Base-by-base conservation (phyloP, 2,113 vertebrate species). In the Cisticola juncidis region DNA sequence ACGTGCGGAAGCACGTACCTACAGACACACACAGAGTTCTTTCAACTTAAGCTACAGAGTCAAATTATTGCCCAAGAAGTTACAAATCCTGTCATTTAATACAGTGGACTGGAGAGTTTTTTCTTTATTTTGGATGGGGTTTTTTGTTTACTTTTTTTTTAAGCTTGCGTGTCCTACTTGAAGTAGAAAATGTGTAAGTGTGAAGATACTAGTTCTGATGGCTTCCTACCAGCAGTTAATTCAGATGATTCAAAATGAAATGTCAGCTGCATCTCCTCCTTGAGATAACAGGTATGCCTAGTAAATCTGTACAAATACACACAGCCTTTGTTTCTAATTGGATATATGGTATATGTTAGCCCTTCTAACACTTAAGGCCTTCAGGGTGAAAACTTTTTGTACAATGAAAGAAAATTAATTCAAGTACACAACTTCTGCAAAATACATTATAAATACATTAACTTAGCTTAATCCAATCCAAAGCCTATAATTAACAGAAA, bases 1-100 rank as follows among this genome's bases (percentile, higher is more conserved):
- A 1, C 7, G 6, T 19, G 26, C 14, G 23, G 48, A 76, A 58
- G 48, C 26, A 78, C 0, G 0, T 66, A 74, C 33, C 56, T 31
- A 56, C 4, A 45, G 20, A 72, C 0, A 36, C 10, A n/a, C 11
- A 47, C 9, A 69, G 26, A 86, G 26, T 19, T 84, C 62, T 42
- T 60, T 35, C 57, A 90, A 62, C 33, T 18, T 6, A 65, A 1
- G 3, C 36, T 90, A 33, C 26, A 12, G 25, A 48, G 28, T 36
- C 50, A 77, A 92, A 54, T 56, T 58, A 61, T 19, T 31, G 40
- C 16, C 22, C 56, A 15, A 58, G 29, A 81, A 85, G 21, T 22
- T 40, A 60, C 22, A 87, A 57, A 64, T 50, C 57, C 72, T 64
- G 22, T 33, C 2, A 60, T 80, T 80, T 51, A 58, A 85, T 60